phyloP scores from a whole-genome alignment of 1,140 invertebrate genomes.

The Gryon sp. region DNA sequence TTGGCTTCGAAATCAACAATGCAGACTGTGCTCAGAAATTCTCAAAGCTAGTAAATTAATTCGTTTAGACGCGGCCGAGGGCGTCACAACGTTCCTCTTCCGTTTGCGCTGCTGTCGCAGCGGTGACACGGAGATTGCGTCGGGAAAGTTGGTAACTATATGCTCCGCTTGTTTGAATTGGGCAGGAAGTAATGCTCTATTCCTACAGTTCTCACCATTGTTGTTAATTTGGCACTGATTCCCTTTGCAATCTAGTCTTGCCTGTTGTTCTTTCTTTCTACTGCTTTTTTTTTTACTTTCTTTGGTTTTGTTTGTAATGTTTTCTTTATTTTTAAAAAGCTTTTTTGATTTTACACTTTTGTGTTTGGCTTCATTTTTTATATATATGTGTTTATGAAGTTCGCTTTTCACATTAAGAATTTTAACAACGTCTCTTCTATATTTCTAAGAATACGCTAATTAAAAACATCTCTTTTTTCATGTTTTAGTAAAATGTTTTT shows the following conservation, averaged over 20 bases:
- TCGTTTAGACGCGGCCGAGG: slow-evolving; percentile 68
- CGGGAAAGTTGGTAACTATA: slow-evolving; percentile 76
- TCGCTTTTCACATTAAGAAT: slow-evolving; percentile 9
- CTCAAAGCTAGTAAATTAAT: slow-evolving; percentile 66
- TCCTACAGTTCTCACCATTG: slow-evolving; percentile 67
- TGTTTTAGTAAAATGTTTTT: slow-evolving; percentile 44
- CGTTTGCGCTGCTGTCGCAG: slow-evolving; percentile 63
- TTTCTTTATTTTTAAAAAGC: too few species aligned
- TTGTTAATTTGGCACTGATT: slow-evolving; percentile 75
- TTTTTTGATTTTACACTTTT: not conserved
- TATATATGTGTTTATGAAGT: not conserved
- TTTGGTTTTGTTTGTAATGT: not conserved
- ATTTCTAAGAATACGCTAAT: slow-evolving; percentile 48
- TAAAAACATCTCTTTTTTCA: slow-evolving; percentile 30
- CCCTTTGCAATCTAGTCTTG: slow-evolving; percentile 48
- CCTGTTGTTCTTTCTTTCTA: not conserved
- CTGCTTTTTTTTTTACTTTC: not conserved
- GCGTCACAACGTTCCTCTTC: slow-evolving; percentile 67
- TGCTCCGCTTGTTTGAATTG: slow-evolving; percentile 75
- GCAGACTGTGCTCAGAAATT: slow-evolving; percentile 56
- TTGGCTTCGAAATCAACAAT: slow-evolving; percentile 65
- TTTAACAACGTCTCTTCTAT: slow-evolving; percentile 12
- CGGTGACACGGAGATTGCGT: slow-evolving; percentile 70
- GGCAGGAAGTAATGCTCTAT: slow-evolving; percentile 69
- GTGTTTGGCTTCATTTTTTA: not conserved